Conservation (phyloP, 1,140 invertebrate species). For the Lepidotrigona ventralis region DNA sequence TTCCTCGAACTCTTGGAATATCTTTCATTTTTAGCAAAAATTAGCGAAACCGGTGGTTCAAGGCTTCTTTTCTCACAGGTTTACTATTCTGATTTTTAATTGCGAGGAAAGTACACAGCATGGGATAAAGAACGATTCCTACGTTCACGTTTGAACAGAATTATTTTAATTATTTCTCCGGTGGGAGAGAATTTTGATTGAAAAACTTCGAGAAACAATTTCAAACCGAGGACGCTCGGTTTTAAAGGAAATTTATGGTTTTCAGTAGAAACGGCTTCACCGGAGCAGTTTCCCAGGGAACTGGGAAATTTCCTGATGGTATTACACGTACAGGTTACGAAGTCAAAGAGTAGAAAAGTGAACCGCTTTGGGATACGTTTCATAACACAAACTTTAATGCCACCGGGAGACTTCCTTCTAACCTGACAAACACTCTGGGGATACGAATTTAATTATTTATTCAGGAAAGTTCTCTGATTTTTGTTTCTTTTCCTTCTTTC, state of each 20-base stretch:
- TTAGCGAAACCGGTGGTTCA: too few species aligned
- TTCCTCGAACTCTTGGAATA: rapidly evolving
- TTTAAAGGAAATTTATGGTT: not conserved
- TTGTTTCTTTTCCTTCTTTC: too few species aligned
- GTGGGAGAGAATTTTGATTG: not conserved
- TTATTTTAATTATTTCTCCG: not conserved
- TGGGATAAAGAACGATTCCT: too few species aligned
- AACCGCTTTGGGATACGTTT: constrained; percentile 24
- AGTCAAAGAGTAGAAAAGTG: constrained; percentile 4
- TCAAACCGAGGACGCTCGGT: too few species aligned
- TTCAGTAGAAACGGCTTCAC: not conserved
- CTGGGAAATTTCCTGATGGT: not conserved
- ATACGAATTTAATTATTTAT: constrained; percentile 31
- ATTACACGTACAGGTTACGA: constrained; percentile 4
- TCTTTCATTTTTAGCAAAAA: not conserved
- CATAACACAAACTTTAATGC: constrained; percentile 10
- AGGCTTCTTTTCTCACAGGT: too few species aligned
- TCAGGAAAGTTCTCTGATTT: not conserved
- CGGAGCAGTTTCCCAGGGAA: not conserved
- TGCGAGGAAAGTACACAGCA: too few species aligned
- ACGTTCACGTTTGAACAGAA: too few species aligned
- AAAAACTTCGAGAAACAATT: not conserved
- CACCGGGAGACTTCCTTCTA: constrained; percentile 1
- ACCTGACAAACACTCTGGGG: constrained; percentile 16
- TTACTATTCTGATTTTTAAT: too few species aligned